phyloP scores from a whole-genome alignment of 2,797 vertebrate genomes.

The Anabas testudineus region DNA sequence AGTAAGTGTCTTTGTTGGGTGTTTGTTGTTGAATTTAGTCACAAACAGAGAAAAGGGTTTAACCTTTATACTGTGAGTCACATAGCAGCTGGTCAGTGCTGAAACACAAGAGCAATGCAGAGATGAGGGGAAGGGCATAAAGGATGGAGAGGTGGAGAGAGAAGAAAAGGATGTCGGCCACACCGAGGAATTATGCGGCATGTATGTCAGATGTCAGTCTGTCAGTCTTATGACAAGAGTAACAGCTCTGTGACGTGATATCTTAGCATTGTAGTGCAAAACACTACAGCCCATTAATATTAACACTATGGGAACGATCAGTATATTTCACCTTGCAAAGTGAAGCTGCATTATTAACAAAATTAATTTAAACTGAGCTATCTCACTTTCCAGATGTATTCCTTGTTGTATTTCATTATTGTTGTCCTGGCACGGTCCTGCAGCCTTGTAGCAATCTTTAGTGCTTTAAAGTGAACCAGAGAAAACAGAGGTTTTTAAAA shows the following conservation, averaged over 20 bases:
- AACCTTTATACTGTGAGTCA: slow-evolving; percentile 24
- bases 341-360: no score
- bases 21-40: slow-evolving; percentile 17
- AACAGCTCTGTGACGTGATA: slow-evolving; percentile 7
- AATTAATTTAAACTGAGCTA: no score
- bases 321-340: no score
- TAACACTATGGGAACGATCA: no score
- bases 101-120: slow-evolving; percentile 6
- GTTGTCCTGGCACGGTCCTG: slow-evolving; percentile 12
- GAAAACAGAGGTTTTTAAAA: slow-evolving; percentile 33
- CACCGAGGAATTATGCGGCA: no score
- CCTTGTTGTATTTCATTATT: not conserved
- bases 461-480: slow-evolving; percentile 39
- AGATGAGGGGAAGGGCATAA: slow-evolving; percentile 28
- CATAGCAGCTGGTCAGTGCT: slow-evolving; percentile 32
- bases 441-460: slow-evolving; percentile 37
- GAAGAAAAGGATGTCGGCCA: slow-evolving; percentile 18
- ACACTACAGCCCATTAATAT: no score
- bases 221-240: no score
- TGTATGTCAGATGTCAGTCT: no score
- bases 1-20: no score
- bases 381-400: no score
- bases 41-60: no score
- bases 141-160: slow-evolving; percentile 7
- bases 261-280: no score